A percentile compares a stretch with the other conserved stretches of the same genome.
Conservation (phyloP, 2,888 invertebrate species). For the Cataglyphis cursor region DNA sequence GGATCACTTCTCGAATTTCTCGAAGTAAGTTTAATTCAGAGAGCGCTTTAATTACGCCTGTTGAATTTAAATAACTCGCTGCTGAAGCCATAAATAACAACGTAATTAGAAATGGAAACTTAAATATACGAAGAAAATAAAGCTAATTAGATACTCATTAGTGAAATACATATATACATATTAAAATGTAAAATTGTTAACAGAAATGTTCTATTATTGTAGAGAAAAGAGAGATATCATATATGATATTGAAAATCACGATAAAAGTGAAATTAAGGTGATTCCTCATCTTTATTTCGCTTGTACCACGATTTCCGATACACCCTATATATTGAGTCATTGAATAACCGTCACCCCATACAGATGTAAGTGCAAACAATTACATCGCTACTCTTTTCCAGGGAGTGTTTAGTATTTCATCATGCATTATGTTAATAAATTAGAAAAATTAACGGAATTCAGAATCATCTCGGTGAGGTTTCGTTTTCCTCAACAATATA, state of each 20-base stretch:
- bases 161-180: slow-evolving; percentile 32
- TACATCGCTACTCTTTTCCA: slow-evolving; percentile 60
- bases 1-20: slow-evolving; percentile 37
- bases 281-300: not conserved
- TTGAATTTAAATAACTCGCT: slow-evolving; percentile 15
- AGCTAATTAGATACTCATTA: slow-evolving; percentile 27
- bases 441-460: not conserved
- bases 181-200: slow-evolving; percentile 3
- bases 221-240: slow-evolving; percentile 30
- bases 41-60: not conserved
- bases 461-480: slow-evolving; percentile 49
- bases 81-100: not conserved
- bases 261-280: not conserved
- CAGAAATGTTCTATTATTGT: not conserved
- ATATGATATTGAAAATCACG: not conserved
- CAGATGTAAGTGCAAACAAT: slow-evolving; percentile 53
- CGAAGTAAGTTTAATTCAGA: not conserved
- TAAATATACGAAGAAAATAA: slow-evolving; percentile 32
- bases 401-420: slow-evolving; percentile 74
- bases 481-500: slow-evolving; percentile 71
- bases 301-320: not conserved
- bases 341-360: slow-evolving; percentile 71
- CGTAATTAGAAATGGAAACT: slow-evolving; percentile 30
- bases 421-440: slow-evolving; percentile 62
- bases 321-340: not conserved